phyloP scores from a whole-genome alignment of 2,797 vertebrate species.

The Anableps anableps region DNA sequence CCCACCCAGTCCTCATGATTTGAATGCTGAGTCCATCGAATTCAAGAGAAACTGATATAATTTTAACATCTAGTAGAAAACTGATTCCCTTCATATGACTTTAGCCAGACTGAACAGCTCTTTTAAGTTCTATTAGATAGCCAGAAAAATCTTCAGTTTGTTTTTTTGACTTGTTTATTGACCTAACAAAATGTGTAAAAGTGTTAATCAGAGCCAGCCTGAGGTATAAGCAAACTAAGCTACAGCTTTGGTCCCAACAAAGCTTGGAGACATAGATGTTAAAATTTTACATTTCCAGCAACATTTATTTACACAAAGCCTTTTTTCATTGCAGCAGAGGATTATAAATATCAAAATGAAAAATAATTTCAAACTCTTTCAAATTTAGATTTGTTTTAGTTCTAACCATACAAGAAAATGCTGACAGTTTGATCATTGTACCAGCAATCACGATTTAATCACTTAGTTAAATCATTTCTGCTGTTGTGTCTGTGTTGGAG shows the following conservation, averaged over 20 bases:
- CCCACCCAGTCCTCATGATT: slow-evolving; percentile 56
- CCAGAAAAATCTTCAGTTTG: background rate
- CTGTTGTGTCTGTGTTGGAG: background rate
- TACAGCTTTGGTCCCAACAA: background rate
- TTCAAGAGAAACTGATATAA: slow-evolving; percentile 31
- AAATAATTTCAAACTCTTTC: background rate
- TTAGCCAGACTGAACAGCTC: background rate
- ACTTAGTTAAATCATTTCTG: background rate
- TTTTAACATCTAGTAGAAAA: slow-evolving; percentile 2
- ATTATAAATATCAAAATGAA: background rate
- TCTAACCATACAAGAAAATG: background rate
- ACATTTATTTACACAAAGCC: background rate
- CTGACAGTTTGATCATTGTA: background rate
- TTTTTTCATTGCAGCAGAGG: background rate
- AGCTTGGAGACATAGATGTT: background rate
- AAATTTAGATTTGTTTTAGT: background rate
- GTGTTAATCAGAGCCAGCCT: background rate
- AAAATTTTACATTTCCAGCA: background rate
- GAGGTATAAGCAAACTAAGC: background rate
- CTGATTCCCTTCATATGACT: background rate
- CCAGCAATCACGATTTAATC: background rate
- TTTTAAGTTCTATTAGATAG: background rate
- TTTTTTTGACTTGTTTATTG: background rate
- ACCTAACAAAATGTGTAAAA: background rate
- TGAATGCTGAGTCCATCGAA: slow-evolving; percentile 59